These are phyloP conservation scores for Eidolon helvum DNA, from an alignment of 2,113 vertebrate species.

Conservation along the genomic window DNA sequence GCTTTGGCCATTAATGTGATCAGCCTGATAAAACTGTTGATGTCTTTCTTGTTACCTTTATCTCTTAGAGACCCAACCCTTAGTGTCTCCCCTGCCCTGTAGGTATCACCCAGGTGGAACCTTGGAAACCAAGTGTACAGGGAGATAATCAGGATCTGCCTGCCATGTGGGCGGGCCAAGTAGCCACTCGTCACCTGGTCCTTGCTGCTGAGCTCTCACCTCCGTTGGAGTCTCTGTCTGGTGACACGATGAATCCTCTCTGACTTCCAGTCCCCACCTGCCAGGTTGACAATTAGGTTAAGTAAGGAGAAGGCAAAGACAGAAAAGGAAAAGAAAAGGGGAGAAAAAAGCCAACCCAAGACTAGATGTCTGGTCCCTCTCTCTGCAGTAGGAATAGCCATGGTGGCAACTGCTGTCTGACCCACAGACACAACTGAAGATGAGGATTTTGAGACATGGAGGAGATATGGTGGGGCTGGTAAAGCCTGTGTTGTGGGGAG, in stretches of 20 bases:
- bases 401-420: neutral
- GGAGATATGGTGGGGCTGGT: neutral
- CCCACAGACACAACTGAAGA: neutral
- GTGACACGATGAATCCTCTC: neutral
- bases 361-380: neutral
- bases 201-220: neutral
- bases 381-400: neutral
- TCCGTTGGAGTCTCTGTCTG: neutral
- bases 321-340: neutral
- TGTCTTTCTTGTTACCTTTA: neutral
- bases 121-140: neutral
- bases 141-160: neutral
- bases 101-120: neutral
- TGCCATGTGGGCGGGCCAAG: fast-evolving
- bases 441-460: neutral
- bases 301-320: neutral
- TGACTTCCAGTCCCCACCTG: neutral
- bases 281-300: neutral
- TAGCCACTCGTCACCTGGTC: neutral
- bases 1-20: neutral
- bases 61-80: neutral
- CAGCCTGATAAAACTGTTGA: neutral
- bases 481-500: neutral
- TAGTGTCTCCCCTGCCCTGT: no score
- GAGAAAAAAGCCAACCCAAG: neutral